Conservation (phyloP, 2,797 vertebrate genomes). For the Aulostomus chinensis region DNA sequence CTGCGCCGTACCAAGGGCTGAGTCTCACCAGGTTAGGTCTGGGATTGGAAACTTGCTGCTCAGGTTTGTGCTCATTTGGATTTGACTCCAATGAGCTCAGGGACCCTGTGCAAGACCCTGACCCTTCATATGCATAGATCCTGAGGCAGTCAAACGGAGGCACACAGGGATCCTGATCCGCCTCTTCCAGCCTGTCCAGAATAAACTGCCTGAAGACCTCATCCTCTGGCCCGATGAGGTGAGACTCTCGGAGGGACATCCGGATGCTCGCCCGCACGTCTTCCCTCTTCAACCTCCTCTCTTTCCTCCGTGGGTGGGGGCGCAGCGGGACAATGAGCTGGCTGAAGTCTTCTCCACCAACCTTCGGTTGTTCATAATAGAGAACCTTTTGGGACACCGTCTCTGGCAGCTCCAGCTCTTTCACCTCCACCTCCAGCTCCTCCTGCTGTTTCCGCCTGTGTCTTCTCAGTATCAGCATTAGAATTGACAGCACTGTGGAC, state of each 20-base stretch:
- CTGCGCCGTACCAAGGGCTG: constrained; percentile 71
- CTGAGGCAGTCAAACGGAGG: constrained; percentile 89
- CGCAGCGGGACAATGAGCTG: constrained; percentile 75
- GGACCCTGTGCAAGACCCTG: constrained; percentile 86
- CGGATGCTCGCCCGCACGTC: constrained; percentile 80
- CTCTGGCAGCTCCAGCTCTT: constrained; percentile 81
- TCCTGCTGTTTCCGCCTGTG: constrained; percentile 74
- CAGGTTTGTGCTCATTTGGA: constrained; percentile 58
- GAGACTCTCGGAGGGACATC: constrained; percentile 86
- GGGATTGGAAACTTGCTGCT: constrained; percentile 59
- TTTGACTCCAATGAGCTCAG: constrained; percentile 88
- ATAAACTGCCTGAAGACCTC: constrained; percentile 90
- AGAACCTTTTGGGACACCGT: constrained; percentile 88
- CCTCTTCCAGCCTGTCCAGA: constrained; percentile 87
- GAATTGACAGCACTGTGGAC: constrained; percentile 83
- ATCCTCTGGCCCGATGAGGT: constrained; percentile 88
- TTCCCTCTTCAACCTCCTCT: constrained; percentile 65
- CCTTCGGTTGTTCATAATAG: constrained; percentile 80
- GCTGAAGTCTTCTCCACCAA: constrained; percentile 14
- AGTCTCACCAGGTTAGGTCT: constrained; percentile 76
- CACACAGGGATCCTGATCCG: constrained; percentile 81
- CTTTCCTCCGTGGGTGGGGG: constrained; percentile 65
- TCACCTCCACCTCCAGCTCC: constrained; percentile 66
- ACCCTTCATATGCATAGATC: constrained; percentile 88
- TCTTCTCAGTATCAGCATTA: constrained; percentile 82